A percentile compares a stretch with the other conserved stretches of the same genome.
Evolutionary conservation across 2,888 invertebrate genomes (phyloP).

Genomic region (Emmelina monodactyla): DNA sequence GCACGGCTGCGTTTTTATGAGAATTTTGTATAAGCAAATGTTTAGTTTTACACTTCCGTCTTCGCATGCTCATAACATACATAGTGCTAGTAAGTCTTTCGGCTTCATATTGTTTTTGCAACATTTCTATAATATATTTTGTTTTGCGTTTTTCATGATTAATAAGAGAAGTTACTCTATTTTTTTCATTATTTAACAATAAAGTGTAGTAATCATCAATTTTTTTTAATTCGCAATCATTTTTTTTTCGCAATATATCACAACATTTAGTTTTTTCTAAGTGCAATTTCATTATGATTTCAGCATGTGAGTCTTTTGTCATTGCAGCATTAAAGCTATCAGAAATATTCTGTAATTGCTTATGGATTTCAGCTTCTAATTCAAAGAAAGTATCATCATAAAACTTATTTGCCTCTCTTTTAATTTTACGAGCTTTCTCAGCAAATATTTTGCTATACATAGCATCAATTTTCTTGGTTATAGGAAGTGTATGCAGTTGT

Average conservation of each 20-base stretch:
- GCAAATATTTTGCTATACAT: constrained; percentile 33
- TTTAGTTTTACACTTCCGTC: constrained; percentile 50
- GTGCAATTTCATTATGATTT: constrained; percentile 34
- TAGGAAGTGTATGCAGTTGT: not conserved
- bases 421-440: constrained; percentile 14
- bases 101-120: constrained; percentile 36
- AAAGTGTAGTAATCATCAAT: constrained; percentile 40
- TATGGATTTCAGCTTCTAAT: constrained; percentile 34
- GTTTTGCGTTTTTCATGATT: constrained; percentile 31
- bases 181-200: constrained; percentile 34
- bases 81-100: constrained; percentile 44
- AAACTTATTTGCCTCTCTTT: constrained; percentile 36
- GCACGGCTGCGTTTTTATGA: constrained; percentile 30
- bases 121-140: constrained; percentile 42
- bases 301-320: constrained; percentile 32
- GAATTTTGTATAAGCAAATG: constrained; percentile 37
- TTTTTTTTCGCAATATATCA: constrained; percentile 26
- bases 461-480: constrained; percentile 25
- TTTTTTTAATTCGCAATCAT: constrained; percentile 32
- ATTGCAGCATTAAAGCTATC: constrained; percentile 29
- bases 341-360: constrained; percentile 31
- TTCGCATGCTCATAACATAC: constrained; percentile 48
- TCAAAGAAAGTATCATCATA: constrained; percentile 41
- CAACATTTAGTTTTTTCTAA: constrained; percentile 31
- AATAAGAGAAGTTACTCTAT: constrained; percentile 29